Conservation (phyloP, 2,113 vertebrate genomes). For the Vireo altiloquus region DNA sequence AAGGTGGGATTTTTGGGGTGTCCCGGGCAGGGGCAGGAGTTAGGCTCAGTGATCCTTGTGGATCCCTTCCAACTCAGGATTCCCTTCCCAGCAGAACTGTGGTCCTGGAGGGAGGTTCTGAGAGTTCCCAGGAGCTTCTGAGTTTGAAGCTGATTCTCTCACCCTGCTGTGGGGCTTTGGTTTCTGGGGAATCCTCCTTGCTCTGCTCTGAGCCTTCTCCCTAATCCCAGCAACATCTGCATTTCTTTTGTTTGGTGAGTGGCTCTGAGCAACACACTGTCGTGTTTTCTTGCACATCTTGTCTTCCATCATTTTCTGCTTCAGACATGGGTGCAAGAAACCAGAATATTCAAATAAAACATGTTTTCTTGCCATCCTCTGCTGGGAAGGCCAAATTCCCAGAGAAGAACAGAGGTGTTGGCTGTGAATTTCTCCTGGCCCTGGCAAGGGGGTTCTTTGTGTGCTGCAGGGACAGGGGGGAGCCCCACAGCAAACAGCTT, state of each 20-base stretch:
- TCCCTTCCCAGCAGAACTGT: background rate
- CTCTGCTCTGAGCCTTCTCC: background rate
- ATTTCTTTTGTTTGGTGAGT: background rate
- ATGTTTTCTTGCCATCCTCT: background rate
- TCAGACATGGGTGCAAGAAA: background rate
- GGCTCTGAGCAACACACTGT: background rate
- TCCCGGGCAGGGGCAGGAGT: background rate
- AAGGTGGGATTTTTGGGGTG: background rate
- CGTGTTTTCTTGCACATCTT: background rate
- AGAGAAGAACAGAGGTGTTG: accelerated
- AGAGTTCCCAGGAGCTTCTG: background rate
- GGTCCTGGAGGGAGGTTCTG: background rate
- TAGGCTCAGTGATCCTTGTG: background rate
- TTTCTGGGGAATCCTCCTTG: background rate
- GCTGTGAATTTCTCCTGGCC: background rate
- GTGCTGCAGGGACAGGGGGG: background rate
- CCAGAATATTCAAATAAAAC: background rate
- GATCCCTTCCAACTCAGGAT: background rate
- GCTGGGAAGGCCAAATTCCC: background rate
- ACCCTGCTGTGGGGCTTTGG: background rate
- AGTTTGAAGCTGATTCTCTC: background rate
- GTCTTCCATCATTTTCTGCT: background rate
- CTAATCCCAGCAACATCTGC: background rate
- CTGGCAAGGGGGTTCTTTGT: background rate
- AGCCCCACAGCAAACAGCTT: background rate